Percentiles rank a stretch among this genome's conserved stretches.
phyloP scores from a whole-genome alignment of 2,113 vertebrate genomes.

The Sciurus niger region DNA sequence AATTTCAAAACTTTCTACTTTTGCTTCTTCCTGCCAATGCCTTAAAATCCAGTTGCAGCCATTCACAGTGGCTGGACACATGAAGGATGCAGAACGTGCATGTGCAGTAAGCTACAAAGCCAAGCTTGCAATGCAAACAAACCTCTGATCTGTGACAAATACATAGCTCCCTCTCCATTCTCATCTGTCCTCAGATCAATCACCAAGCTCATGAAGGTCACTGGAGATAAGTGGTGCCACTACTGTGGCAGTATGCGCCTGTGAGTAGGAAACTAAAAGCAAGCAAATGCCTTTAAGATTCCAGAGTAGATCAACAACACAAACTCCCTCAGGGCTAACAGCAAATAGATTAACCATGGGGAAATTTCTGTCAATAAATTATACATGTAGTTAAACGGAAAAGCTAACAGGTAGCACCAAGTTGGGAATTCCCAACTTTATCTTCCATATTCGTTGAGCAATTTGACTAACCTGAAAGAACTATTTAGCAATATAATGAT shows the following conservation, averaged over 20 bases:
- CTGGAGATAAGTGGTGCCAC: neutral
- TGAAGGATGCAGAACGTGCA: accelerated
- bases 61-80: neutral
- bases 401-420: conserved; percentile 2
- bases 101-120: neutral
- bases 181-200: conserved; percentile 4
- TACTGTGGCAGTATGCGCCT: neutral
- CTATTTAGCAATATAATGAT: neutral
- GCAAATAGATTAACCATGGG: neutral
- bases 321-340: neutral
- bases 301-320: conserved; percentile 14
- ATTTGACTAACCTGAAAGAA: neutral
- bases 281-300: conserved; percentile 35
- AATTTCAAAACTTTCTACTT: conserved; percentile 28
- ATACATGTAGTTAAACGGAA: conserved; percentile 16
- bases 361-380: conserved; percentile 37
- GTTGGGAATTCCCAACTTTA: conserved; percentile 35
- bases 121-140: neutral
- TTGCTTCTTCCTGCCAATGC: neutral
- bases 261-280: conserved; percentile 22
- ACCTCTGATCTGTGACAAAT: neutral
- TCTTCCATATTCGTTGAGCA: neutral
- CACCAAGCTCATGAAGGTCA: neutral
- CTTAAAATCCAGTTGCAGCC: neutral
- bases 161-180: neutral